Base-by-base conservation (phyloP, 2,113 vertebrate species). In the Dissostichus mawsoni region DNA sequence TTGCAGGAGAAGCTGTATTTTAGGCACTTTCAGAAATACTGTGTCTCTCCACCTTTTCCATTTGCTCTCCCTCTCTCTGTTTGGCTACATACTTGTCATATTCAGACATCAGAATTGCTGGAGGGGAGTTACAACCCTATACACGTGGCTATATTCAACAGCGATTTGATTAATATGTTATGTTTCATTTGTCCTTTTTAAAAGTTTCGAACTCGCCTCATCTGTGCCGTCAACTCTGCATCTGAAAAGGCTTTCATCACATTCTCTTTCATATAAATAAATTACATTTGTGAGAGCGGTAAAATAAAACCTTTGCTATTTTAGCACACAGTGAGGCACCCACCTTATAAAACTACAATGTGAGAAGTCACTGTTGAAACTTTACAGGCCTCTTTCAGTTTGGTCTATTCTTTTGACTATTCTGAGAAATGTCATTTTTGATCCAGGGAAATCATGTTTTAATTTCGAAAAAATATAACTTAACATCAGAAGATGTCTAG, bases 291-390 rank as follows among this genome's bases (percentile, higher is more conserved):
- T 76, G 62, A 86, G 74, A 83, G 87, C 56, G 20, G 74, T 81
- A 23, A 77, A 87, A 90, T 77, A 87, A 87, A 84, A 45, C 47
- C 16, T 64, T 5, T 51, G 59, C 84, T 92, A 91, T 92, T 92
- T 90, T 62, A 11, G 89, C 47, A 4, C 33, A 61, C 57, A 17
- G 36, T 78, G 88, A 89, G 4, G 66, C 81, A 82, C 52, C 72
- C 18, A 33, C 57, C 85, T 89, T 77, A 90, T 91, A 63, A 92
- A 93, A 90, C 84, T 85, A 80, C 79, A 91, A 87, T 87, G 80
- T 80, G 76, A 78, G 74, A 76, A 58, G 44, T 52, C 58, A 12
- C 62, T 44, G 11, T 78, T 17, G 20, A 18, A 45, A 55, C 62
- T 81, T 78, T 71, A 48, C 44, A 66, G 58, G 20, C 52, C 74